phyloP scores from a whole-genome alignment of 1,140 invertebrate species.

The Caerostris extrusa region DNA sequence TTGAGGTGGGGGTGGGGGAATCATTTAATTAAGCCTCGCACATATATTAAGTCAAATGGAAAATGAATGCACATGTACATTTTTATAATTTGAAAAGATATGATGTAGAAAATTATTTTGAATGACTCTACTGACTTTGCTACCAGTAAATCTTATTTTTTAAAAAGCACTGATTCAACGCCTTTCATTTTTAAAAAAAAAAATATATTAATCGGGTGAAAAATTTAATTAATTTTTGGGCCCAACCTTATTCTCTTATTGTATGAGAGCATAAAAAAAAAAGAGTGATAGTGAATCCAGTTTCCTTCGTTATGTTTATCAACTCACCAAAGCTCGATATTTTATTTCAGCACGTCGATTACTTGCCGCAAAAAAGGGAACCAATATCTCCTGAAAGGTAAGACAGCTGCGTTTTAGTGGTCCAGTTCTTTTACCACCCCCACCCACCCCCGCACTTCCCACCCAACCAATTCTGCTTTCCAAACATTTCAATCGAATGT shows the following conservation, averaged over 20 bases:
- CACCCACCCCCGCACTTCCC: not conserved
- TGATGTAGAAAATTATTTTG: too few relatives aligned
- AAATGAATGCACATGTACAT: too few relatives aligned
- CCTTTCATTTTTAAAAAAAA: too few relatives aligned
- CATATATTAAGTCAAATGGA: too few relatives aligned
- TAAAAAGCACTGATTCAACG: too few relatives aligned
- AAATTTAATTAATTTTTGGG: too few relatives aligned
- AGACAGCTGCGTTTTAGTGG: conserved; percentile 46
- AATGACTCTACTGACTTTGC: too few relatives aligned
- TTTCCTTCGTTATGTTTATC: not conserved
- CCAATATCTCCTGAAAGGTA: conserved; percentile 44
- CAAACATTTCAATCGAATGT: conserved; percentile 45
- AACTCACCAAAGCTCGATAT: not conserved
- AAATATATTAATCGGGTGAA: too few relatives aligned
- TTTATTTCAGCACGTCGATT: conserved; percentile 26
- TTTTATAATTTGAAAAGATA: too few relatives aligned
- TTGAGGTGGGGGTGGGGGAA: too few relatives aligned
- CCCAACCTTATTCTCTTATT: not conserved
- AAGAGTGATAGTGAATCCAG: not conserved
- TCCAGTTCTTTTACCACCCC: not conserved
- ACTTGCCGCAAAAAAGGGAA: conserved; percentile 37
- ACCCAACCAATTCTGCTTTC: not conserved
- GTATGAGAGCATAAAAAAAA: not conserved
- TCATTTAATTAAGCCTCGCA: too few relatives aligned
- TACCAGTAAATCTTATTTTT: too few relatives aligned